Evolutionary conservation across 2,888 invertebrate species (phyloP).

Genomic region (Ochropleura plecta): DNA sequence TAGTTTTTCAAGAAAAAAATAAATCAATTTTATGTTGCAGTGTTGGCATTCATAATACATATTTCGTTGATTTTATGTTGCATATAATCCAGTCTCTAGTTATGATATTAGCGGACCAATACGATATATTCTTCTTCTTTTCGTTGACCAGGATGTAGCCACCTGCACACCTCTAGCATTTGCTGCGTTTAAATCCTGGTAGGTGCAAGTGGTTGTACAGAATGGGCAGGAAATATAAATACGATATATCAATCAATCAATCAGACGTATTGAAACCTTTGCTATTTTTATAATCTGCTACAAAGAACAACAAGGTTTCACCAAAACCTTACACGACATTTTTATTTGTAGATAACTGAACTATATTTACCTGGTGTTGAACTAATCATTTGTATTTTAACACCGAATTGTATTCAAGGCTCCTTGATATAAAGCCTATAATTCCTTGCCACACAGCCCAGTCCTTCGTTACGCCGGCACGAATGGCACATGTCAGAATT

Average conservation of each 20-base stretch:
- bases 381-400: background rate
- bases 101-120: background rate
- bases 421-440: background rate
- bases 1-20: too few relatives aligned
- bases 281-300: background rate
- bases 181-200: too few relatives aligned
- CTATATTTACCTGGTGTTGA: background rate
- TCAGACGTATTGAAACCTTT: background rate
- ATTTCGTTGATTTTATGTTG: too few relatives aligned
- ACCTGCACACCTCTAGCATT: too few relatives aligned
- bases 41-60: background rate
- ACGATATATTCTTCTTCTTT: background rate
- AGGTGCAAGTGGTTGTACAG: too few relatives aligned
- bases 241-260: background rate
- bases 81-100: background rate
- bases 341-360: background rate
- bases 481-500: constrained; percentile 92
- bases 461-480: constrained; percentile 93
- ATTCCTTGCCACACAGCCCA: constrained; percentile 86
- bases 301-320: background rate
- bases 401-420: background rate
- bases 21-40: background rate
- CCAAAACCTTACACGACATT: background rate
- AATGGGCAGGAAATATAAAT: too few relatives aligned
- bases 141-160: too few relatives aligned